Evolutionary conservation across 2,797 vertebrate species (phyloP), one percentile per base, ranked within the genome.

Genomic region (Poecilia picta): DNA sequence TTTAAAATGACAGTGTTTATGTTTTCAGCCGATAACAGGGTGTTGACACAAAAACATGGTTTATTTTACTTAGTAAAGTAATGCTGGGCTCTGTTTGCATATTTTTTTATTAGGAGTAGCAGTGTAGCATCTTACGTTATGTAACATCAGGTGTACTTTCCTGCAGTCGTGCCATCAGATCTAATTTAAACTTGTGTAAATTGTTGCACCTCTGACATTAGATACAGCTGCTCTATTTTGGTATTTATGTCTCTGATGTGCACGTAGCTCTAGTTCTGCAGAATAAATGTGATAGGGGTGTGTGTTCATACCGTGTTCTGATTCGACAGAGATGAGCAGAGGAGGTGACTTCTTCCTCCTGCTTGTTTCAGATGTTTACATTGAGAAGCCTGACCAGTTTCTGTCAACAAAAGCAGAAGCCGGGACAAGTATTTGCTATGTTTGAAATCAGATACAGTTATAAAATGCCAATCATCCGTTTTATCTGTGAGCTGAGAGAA

Each of bases 101-200:
- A 11, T 36, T 72, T 15, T 39, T 78, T 77, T 5, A 77, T 51
- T 33, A 20, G n/a, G 33, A 28, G 5, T 3, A 72, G 15, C 20
- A 41, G 53, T 18, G 15, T 13, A 2, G 25, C 31, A 10, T 66
- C 49, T 3, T 0, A 1, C 47, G 6, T 72, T 76, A 2, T 28
- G 33, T 31, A 66, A 80, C 31, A 25, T 20, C 72, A 33, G 2
- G 25, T 57, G 25, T 73, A 1, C 16, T 33, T 55, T 72, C 55
- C 28, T 28, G 8, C 31, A 72, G 20, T 25, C 16, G 10, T 68
- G 28, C 39, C 4, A 66, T 72, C 55, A 2, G 6, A 3, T 57
- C 57, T 75, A 76, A 57, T 68, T 70, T 8, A 80, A 41, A 47
- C 39, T 20, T 64, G 2, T 66, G 31, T 72, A 45, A 68, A 73